These are phyloP conservation scores for Ladona fulva DNA, from an alignment of 1,140 invertebrate genomes.

Conservation along the genomic window DNA sequence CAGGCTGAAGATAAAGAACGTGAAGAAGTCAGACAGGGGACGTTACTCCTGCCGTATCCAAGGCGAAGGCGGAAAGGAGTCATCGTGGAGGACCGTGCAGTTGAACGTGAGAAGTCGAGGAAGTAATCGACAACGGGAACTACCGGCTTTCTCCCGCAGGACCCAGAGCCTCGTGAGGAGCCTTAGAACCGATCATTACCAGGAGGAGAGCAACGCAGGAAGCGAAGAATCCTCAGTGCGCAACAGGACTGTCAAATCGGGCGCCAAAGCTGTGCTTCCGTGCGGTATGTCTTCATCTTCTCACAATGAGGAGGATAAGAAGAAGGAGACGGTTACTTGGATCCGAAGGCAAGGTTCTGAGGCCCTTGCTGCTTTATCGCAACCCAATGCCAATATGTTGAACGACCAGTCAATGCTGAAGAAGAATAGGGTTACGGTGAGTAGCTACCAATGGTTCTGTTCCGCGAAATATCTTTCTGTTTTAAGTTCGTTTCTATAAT, in stretches of 20 bases:
- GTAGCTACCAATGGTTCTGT: background rate
- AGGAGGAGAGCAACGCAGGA: background rate
- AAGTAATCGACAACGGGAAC: background rate
- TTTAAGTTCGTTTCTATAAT: too few relatives aligned
- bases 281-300: background rate
- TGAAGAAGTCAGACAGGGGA: background rate
- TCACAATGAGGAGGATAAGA: background rate
- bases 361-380: background rate
- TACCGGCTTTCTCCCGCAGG: background rate
- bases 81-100: background rate
- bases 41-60: background rate
- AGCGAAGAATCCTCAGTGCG: background rate
- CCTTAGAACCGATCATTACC: background rate
- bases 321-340: background rate
- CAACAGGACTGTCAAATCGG: background rate
- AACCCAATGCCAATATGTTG: background rate
- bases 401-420: background rate
- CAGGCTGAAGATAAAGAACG: background rate
- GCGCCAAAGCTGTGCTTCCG: background rate
- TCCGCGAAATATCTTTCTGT: too few relatives aligned
- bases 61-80: background rate
- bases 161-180: background rate
- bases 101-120: background rate
- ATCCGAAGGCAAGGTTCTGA: background rate
- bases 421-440: background rate